Evolutionary conservation across 2,797 vertebrate species (phyloP).

Genomic region (Rhabdomys pumilio): DNA sequence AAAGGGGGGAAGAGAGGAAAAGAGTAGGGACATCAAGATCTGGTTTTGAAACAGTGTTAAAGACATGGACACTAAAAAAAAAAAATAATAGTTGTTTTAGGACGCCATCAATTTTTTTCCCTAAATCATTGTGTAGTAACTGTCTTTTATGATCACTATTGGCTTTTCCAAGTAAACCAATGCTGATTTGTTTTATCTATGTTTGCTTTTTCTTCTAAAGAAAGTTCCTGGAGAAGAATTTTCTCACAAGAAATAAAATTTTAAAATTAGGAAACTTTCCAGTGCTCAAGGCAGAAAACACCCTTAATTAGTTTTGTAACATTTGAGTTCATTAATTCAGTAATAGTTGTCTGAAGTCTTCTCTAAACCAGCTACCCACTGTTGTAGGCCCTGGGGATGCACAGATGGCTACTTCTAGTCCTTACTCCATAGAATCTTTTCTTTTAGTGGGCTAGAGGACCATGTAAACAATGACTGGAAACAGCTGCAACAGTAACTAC

Average conservation of each 20-base stretch:
- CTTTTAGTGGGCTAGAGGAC: neutral
- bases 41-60: neutral
- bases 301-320: constrained; percentile 45
- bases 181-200: constrained; percentile 51
- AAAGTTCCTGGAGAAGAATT: constrained; percentile 2
- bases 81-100: neutral
- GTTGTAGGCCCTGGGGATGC: neutral
- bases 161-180: constrained; percentile 49
- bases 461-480: neutral
- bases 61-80: neutral
- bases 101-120: neutral
- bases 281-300: constrained; percentile 48
- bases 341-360: constrained; percentile 18
- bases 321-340: constrained; percentile 52
- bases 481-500: neutral
- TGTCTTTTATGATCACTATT: constrained; percentile 49
- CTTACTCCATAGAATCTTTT: neutral
- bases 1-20: neutral
- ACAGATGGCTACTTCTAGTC: neutral
- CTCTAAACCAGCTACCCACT: neutral
- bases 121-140: neutral
- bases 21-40: neutral
- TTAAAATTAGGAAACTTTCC: constrained; percentile 52
- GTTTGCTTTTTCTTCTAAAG: constrained; percentile 53
- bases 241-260: constrained; percentile 35